Evolutionary conservation across 2,888 invertebrate genomes (phyloP), one percentile per base, ranked within the genome.

Genomic region (Amphipyra berbera): DNA sequence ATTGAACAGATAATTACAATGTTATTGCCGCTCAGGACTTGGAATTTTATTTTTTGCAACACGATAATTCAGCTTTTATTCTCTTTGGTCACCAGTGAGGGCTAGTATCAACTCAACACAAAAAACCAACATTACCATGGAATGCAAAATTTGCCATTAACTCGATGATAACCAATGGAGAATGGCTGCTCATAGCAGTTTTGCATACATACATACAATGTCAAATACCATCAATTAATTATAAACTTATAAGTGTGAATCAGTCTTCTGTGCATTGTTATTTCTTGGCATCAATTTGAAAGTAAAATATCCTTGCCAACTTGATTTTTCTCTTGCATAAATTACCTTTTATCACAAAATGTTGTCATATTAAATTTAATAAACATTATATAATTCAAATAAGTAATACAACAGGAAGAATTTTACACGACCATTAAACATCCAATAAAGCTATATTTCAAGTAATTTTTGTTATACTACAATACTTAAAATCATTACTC

Each of bases 311-410:
- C 60, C 47, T 65, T 67, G 62, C 57, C 37, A 62, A 65, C 53
- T 66, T 55, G 45, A 60, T 65, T 52, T 61, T 52, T 42, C 48
- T 63, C 33, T 47, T 64, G 46, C 44, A 75, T 76, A 76, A 78
- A 76, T 80, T 74, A 76, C 80, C 74, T 78, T 72, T 30, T 73
- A 79, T 68, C 53, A 79, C 73, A 73, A 75, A 73, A 59, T 52
- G 14, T 52, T 61, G 61, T 48, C 37, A 66, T 63, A 48, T 50
- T 42, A 42, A 44, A 53, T 49, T 58, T 47, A 49, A 37, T 35
- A 61, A 54, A 15, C 6, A 50, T 53, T 49, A 60, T 10, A 53
- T n/a, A 30, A 44, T 37, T 33, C 14, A 35, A 15, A 30, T 40
- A 30, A 35, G 41, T 40, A 57, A 45, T 54, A 58, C 12, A 40